phyloP scores from a whole-genome alignment of 2,797 vertebrate genomes.

The Falco columbarius region DNA sequence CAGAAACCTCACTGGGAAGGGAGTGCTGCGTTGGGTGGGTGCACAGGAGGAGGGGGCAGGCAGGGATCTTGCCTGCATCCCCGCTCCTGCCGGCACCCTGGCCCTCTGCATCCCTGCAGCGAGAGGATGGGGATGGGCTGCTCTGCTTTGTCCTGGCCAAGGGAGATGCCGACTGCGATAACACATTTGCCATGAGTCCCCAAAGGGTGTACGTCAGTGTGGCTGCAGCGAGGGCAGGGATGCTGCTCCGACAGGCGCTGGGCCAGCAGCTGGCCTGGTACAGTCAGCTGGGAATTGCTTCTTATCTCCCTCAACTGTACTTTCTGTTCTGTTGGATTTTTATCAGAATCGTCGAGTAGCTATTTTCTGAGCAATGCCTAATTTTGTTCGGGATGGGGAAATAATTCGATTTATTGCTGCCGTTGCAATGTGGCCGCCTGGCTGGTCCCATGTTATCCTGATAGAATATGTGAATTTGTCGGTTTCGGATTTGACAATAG shows the following conservation, averaged over 20 bases:
- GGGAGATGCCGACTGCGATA: not conserved
- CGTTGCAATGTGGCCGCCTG: not conserved
- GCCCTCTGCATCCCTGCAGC: fast-evolving
- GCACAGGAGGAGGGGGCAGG: not conserved
- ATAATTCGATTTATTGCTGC: constrained; percentile 53
- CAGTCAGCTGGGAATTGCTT: not conserved
- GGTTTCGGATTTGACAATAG: constrained; percentile 47
- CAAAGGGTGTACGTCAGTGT: fast-evolving
- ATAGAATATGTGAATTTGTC: constrained; percentile 31
- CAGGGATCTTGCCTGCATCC: not conserved
- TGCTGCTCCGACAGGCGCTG: not conserved
- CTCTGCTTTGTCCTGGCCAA: not conserved
- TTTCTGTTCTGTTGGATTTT: constrained; percentile 36
- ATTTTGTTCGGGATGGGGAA: constrained; percentile 31
- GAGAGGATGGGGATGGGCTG: not conserved
- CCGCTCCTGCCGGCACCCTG: fast-evolving
- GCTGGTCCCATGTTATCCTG: not conserved
- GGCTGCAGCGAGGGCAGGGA: not conserved
- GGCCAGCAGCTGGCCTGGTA: not conserved
- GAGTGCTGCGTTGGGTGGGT: fast-evolving
- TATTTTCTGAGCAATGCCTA: not conserved
- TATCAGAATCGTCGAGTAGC: not conserved
- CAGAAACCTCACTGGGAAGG: not conserved
- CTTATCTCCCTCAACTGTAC: not conserved
- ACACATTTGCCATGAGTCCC: fast-evolving